These are phyloP conservation scores for Rotaria sp. DNA, from an alignment of 2,888 invertebrate genomes.

Conservation along the genomic window DNA sequence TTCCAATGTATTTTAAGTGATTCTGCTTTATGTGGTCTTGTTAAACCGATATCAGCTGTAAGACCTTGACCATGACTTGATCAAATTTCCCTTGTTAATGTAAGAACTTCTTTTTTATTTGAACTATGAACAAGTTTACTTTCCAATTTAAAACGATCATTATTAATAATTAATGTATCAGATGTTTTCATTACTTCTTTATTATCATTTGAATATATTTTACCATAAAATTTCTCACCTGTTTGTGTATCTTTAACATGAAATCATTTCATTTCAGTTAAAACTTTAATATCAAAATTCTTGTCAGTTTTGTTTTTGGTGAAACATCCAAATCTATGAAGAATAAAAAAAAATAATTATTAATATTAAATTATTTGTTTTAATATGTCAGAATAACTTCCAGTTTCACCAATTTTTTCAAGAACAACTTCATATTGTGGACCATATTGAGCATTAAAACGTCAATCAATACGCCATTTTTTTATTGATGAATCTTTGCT, in stretches of 20 bases:
- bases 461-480: not conserved
- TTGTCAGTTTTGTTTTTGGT: not conserved
- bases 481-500: not conserved
- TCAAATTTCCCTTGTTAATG: not conserved
- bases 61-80: not conserved
- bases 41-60: not conserved
- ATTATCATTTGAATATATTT: not conserved
- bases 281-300: conserved; percentile 9
- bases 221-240: not conserved
- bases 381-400: not conserved
- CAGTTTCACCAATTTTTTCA: not conserved
- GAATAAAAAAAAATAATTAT: not conserved
- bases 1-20: conserved; percentile 23
- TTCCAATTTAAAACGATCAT: not conserved
- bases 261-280: conserved; percentile 24
- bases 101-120: not conserved
- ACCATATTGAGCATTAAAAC: not conserved
- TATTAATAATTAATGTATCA: not conserved
- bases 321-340: not conserved
- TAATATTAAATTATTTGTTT: too few relatives aligned
- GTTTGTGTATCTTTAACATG: conserved; percentile 13
- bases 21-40: not conserved
- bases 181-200: not conserved
- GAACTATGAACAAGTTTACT: not conserved
- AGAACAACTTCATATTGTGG: conserved; percentile 16